phyloP scores from a whole-genome alignment of 92 coral and sea anemone species.

The Muricea muricata region DNA sequence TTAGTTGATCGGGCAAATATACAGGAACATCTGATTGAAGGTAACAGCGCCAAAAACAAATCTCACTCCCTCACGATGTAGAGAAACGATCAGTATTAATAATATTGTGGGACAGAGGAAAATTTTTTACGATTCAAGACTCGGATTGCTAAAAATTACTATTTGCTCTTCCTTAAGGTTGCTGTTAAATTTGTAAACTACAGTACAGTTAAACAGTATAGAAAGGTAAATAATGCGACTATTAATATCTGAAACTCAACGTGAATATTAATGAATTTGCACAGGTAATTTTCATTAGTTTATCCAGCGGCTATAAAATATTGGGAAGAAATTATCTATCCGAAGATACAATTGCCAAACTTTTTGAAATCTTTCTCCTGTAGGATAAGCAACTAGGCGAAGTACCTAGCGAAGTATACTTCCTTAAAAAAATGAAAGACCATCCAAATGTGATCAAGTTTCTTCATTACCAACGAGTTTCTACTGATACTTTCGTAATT shows the following conservation, averaged over 20 bases:
- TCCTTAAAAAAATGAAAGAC: not conserved
- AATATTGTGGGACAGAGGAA: too few species aligned
- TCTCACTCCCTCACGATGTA: too few species aligned
- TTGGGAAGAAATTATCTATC: too few species aligned
- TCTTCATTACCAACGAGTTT: not conserved
- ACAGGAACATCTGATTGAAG: too few species aligned
- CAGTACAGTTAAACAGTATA: not conserved
- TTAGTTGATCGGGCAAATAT: too few species aligned
- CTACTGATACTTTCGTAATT: not conserved
- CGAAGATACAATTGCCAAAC: too few species aligned
- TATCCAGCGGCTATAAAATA: not conserved
- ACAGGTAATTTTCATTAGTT: not conserved
- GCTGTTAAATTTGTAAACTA: conserved; percentile 2
- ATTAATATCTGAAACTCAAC: not conserved
- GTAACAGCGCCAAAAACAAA: too few species aligned
- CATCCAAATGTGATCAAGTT: not conserved
- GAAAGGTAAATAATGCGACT: not conserved
- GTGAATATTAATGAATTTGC: not conserved
- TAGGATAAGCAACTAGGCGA: conserved; percentile 13
- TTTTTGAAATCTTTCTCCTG: not conserved
- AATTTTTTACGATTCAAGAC: too few species aligned
- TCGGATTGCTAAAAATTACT: not conserved
- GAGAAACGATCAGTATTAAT: too few species aligned
- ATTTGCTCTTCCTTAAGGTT: not conserved
- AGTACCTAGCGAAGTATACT: conserved; percentile 6